These are phyloP conservation scores for Amitus sp. DNA, from an alignment of 2,888 invertebrate genomes.

Conservation along the genomic window DNA sequence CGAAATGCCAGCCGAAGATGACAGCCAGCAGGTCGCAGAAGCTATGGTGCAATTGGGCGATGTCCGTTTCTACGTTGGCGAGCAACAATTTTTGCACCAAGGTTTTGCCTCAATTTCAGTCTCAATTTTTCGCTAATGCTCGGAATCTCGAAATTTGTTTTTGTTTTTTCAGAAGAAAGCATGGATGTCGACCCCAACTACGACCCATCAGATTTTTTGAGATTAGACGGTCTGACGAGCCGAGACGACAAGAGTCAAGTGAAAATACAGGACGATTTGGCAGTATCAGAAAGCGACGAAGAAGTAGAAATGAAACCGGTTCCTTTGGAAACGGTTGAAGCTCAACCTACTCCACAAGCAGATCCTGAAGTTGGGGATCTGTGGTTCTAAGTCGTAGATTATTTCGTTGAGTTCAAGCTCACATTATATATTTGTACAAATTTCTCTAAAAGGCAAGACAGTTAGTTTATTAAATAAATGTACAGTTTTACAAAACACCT, in stretches of 20 bases:
- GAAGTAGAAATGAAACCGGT: constrained; percentile 63
- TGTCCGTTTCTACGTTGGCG: constrained; percentile 72
- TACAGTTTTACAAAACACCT: no score
- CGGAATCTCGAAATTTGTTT: no score
- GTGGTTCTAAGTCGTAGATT: constrained; percentile 69
- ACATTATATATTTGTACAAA: no score
- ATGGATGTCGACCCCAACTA: constrained; percentile 84
- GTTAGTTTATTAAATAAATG: no score
- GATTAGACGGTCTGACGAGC: constrained; percentile 68
- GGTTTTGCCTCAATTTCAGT: constrained; percentile 52
- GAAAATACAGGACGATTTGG: constrained; percentile 79
- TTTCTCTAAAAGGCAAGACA: no score
- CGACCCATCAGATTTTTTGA: constrained; percentile 85
- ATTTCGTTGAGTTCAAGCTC: no score
- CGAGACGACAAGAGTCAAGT: constrained; percentile 65
- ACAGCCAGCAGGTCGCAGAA: constrained; percentile 76
- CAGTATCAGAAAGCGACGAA: constrained; percentile 82
- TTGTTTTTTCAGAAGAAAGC: constrained; percentile 70
- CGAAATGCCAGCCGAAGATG: constrained; percentile 68
- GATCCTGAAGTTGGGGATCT: constrained; percentile 70
- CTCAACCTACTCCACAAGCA: constrained; percentile 49
- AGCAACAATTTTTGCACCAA: constrained; percentile 61
- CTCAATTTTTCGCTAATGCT: constrained; percentile 8
- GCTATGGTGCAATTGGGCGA: constrained; percentile 80
- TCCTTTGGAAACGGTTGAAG: constrained; percentile 36